These are phyloP conservation scores for Colossoma macropomum DNA, from an alignment of 2,113 vertebrate species.

Conservation along the genomic window DNA sequence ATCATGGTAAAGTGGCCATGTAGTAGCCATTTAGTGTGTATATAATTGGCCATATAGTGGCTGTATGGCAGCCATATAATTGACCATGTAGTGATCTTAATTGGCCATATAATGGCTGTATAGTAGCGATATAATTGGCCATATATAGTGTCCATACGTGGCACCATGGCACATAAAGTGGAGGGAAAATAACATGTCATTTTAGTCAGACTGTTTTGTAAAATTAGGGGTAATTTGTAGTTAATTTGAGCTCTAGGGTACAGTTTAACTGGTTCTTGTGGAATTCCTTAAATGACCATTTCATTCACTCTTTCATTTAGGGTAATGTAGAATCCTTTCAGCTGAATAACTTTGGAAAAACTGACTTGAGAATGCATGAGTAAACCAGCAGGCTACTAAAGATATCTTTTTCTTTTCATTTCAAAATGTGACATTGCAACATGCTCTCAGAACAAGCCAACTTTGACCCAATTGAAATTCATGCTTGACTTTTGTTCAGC, in stretches of 20 bases:
- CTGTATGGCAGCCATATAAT: background rate
- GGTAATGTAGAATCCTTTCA: background rate
- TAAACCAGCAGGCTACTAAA: background rate
- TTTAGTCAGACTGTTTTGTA: background rate
- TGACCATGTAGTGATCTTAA: too few species aligned
- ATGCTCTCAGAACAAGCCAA: constrained; percentile 2
- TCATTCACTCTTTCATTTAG: background rate
- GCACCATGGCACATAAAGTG: background rate
- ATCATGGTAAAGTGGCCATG: background rate
- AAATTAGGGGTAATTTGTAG: background rate
- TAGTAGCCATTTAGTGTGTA: background rate
- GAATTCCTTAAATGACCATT: background rate
- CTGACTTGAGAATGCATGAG: background rate
- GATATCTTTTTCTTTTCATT: background rate
- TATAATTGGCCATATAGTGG: background rate
- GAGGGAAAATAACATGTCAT: background rate
- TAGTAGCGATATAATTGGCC: background rate
- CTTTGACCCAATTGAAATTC: background rate
- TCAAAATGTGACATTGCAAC: constrained; percentile 21
- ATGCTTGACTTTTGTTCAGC: constrained; percentile 2
- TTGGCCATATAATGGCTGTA: background rate
- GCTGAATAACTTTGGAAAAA: background rate
- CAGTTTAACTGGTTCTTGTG: background rate
- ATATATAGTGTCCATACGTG: background rate
- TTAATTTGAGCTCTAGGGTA: background rate